Evolutionary conservation across 2,113 vertebrate species (phyloP).

Genomic region (Chaetorhynchus papuensis): DNA sequence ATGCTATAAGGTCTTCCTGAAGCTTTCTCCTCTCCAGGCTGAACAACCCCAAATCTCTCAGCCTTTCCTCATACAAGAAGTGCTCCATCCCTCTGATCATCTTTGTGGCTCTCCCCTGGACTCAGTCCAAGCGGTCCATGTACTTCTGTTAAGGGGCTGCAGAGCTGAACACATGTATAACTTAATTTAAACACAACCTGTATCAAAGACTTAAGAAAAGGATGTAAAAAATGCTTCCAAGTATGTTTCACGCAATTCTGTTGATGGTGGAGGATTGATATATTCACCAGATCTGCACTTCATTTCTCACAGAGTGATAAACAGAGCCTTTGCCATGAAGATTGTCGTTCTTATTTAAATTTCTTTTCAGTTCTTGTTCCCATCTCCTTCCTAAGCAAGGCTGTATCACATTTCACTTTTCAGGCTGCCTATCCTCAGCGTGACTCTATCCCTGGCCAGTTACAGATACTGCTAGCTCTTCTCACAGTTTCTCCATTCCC

Average conservation of each 20-base stretch:
- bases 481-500: neutral
- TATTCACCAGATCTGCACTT: neutral
- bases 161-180: neutral
- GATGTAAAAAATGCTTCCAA: neutral
- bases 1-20: neutral
- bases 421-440: neutral
- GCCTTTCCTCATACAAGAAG: neutral
- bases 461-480: neutral
- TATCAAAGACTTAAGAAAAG: neutral
- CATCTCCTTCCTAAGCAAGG: neutral
- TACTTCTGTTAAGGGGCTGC: rapidly evolving
- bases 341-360: neutral
- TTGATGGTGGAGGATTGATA: neutral
- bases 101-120: neutral
- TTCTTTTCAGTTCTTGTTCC: neutral
- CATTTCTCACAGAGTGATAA: neutral
- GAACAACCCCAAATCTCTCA: neutral
- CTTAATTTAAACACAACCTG: neutral
- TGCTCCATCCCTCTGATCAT: neutral
- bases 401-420: neutral
- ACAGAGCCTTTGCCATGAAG: neutral
- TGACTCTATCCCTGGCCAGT: neutral
- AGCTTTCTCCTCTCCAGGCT: neutral
- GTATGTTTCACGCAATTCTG: neutral
- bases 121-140: neutral